A percentile compares a stretch with the other conserved stretches of the same genome.
phyloP scores from a whole-genome alignment of 2,797 vertebrate genomes.

The Odontamblyopus rebecca region DNA sequence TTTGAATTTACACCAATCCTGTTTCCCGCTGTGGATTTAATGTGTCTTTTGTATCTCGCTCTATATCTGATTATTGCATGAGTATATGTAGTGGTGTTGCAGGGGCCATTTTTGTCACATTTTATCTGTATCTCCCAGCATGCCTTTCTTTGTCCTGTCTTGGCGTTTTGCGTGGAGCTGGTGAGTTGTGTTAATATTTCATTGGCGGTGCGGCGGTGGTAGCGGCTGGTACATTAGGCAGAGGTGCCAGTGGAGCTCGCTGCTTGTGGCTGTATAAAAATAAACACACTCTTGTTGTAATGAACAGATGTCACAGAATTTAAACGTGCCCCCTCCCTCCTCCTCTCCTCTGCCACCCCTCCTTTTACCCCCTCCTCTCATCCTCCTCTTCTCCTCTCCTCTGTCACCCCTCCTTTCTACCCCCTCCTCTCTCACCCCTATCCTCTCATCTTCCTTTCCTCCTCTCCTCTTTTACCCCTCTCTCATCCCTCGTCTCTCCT shows the following conservation, averaged over 20 bases:
- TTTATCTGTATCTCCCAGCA: slow-evolving; percentile 47
- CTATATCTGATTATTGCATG: slow-evolving; percentile 33
- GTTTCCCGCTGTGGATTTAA: neutral
- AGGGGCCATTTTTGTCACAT: slow-evolving; percentile 58
- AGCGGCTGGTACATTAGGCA: slow-evolving; percentile 76
- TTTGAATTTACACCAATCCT: neutral
- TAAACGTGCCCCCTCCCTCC: slow-evolving; percentile 82
- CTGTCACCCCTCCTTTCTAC: too few species aligned
- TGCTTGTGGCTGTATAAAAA: slow-evolving; percentile 92
- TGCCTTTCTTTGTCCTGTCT: slow-evolving; percentile 44
- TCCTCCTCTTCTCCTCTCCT: neutral
- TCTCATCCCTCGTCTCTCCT: too few species aligned
- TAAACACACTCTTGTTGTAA: slow-evolving; percentile 88
- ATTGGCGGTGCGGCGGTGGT: slow-evolving; percentile 61
- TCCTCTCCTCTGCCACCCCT: slow-evolving; percentile 56
- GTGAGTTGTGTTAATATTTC: slow-evolving; percentile 74
- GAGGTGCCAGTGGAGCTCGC: slow-evolving; percentile 76
- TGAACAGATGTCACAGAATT: slow-evolving; percentile 97
- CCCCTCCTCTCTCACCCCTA: too few species aligned
- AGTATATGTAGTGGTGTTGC: slow-evolving; percentile 5
- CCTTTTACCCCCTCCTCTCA: slow-evolving; percentile 53
- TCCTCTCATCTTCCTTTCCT: too few species aligned
- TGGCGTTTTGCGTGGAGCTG: slow-evolving; percentile 38
- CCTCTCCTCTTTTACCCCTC: too few species aligned
- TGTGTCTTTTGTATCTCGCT: neutral